Evolutionary conservation across 2,888 invertebrate species (phyloP).

Genomic region (Magallana nippona): DNA sequence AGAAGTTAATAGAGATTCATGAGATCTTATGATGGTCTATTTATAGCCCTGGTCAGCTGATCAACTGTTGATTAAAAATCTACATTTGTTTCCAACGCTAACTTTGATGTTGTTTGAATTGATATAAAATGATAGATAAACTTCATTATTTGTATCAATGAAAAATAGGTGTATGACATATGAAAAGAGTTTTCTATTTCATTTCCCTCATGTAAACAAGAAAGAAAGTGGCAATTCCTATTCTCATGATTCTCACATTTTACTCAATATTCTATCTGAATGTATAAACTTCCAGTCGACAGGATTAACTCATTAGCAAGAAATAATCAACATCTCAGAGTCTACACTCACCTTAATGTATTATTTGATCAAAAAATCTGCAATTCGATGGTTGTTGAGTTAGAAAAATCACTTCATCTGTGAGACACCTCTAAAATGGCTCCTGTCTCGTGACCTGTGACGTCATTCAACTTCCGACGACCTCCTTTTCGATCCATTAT

Average conservation of each 20-base stretch:
- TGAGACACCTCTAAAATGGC: slow-evolving; percentile 54
- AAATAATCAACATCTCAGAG: too few species aligned
- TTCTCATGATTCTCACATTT: too few species aligned
- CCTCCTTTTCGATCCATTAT: slow-evolving; percentile 37
- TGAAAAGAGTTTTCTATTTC: too few species aligned
- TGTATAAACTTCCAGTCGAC: too few species aligned
- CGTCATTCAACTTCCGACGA: slow-evolving; percentile 51
- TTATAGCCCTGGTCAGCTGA: slow-evolving; percentile 23
- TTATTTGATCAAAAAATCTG: neutral
- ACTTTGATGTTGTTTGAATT: too few species aligned
- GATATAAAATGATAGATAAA: too few species aligned
- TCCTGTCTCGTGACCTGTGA: slow-evolving; percentile 64
- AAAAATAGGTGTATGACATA: too few species aligned
- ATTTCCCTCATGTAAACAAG: neutral
- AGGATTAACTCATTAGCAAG: too few species aligned
- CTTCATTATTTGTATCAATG: too few species aligned
- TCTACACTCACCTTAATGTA: too few species aligned
- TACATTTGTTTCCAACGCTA: neutral
- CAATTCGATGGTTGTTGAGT: neutral
- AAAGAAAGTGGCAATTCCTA: neutral
- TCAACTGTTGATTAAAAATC: neutral
- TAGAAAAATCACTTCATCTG: slow-evolving; percentile 20
- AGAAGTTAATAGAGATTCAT: neutral
- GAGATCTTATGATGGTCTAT: neutral
- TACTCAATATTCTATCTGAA: too few species aligned